Evolutionary conservation across 35 echinoderm and acorn worm species (phyloP).

Genomic region (Diadema setosum): DNA sequence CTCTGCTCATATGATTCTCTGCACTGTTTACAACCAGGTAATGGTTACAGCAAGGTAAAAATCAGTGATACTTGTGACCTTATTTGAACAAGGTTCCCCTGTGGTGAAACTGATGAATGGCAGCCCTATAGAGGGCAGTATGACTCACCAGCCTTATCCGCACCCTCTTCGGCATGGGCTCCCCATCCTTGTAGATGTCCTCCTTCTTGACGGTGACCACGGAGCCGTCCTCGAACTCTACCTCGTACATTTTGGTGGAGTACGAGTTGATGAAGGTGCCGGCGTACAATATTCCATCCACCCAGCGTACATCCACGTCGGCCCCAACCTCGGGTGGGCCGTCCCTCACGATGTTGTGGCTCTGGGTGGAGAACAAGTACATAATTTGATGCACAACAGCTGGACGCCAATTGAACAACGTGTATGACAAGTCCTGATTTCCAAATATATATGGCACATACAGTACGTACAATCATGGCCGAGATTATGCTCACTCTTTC

Average conservation of each 20-base stretch:
- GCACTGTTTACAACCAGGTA: no score
- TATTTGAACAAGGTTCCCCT: no score
- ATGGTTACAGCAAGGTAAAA: no score
- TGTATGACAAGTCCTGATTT: no score
- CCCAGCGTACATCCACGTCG: constrained; percentile 78
- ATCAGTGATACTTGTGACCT: no score
- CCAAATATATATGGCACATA: no score
- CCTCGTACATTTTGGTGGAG: constrained; percentile 74
- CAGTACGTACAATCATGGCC: no score
- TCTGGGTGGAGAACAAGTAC: neutral
- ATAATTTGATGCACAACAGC: neutral
- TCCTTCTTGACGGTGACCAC: constrained; percentile 75
- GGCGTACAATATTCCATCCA: constrained; percentile 58
- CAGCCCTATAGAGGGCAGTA: no score
- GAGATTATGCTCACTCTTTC: no score
- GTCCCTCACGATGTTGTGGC: constrained; percentile 54
- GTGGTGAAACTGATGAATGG: no score
- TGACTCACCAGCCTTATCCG: constrained; percentile 78
- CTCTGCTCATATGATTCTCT: no score
- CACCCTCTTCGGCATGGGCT: constrained; percentile 91
- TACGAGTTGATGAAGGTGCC: constrained; percentile 56
- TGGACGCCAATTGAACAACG: neutral
- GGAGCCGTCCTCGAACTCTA: constrained; percentile 77
- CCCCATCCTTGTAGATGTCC: constrained; percentile 74
- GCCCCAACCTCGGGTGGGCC: constrained; percentile 57